Evolutionary conservation across 2,888 invertebrate genomes (phyloP), one percentile per base, ranked within the genome.

Genomic region (Drosophila cracens): DNA sequence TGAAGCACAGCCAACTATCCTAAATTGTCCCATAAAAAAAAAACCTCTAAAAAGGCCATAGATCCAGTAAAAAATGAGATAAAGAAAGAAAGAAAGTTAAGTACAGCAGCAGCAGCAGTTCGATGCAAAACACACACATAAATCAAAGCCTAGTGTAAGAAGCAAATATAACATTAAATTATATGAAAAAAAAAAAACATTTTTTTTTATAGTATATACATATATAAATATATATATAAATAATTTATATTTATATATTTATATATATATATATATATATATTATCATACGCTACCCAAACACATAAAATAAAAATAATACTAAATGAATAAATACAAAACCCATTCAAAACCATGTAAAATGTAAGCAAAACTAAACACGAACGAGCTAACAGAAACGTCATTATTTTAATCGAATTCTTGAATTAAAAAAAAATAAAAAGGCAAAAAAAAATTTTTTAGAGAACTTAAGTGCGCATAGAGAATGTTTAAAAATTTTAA

Each of bases 301-400:
- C 33, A 62, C 29, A 59, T 46, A 76, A 27, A 33, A 25, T 43
- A 33, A 31, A 40, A 53, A 46, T 11, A 25, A 46, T 63, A 46
- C 11, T 34, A 34, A 46, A 54, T 25, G 43, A 67, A 27, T 18
- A 48, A 18, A 49, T 62, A 64, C 73, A 63, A 81, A 29, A 52
- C 40, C 43, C 78, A 72, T 81, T 81, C 60, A 66, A 81, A 77
- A 76, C 53, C 54, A 43, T 63, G 16, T 81, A 58, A 58, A 51
- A 51, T 49, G 8, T 81, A 81, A 81, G 82, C 33, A 18, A 40
- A 29, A 33, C 33, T 31, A 49, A 49, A 58, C 21, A 54, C 25
- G 52, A 27, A 58, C 25, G 52, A 27, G n/a, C 58, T 60, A 69
- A 57, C 29, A 38, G 51, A 60, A 67, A 61, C 29, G 18, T 57